These are phyloP conservation scores for Phoenoteleia sp. DNA, from an alignment of 2,888 invertebrate genomes.

Conservation along the genomic window DNA sequence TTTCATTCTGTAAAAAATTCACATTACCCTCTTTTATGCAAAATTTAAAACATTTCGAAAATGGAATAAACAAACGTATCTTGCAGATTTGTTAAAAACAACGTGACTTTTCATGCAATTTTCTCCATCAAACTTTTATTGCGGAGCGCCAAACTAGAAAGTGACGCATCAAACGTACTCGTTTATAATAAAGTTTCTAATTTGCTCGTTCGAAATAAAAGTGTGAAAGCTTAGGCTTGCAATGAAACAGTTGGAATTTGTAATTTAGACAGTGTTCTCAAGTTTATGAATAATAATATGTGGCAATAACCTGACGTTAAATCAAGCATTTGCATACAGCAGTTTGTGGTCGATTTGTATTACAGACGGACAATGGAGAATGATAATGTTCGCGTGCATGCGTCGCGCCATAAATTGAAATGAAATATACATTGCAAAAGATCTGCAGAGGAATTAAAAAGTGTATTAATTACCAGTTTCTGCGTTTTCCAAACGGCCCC, in stretches of 20 bases:
- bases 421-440: slow-evolving; percentile 44
- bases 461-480: slow-evolving; percentile 22
- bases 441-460: slow-evolving; percentile 20
- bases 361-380: slow-evolving; percentile 68
- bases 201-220: slow-evolving; percentile 15
- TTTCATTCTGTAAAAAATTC: no score
- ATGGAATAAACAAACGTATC: no score
- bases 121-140: background rate
- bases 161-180: background rate
- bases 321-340: slow-evolving; percentile 69
- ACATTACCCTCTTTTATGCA: no score
- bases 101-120: no score
- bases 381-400: slow-evolving; percentile 63
- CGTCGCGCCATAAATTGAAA: slow-evolving; percentile 63
- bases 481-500: background rate
- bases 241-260: slow-evolving; percentile 29
- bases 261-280: slow-evolving; percentile 60
- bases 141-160: background rate
- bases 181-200: background rate
- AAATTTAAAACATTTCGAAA: no score
- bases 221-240: background rate
- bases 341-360: slow-evolving; percentile 69
- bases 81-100: no score
- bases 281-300: slow-evolving; percentile 70
- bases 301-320: slow-evolving; percentile 70